Conservation (phyloP, 2,888 invertebrate genomes). For the Caenorhabditis becei region DNA sequence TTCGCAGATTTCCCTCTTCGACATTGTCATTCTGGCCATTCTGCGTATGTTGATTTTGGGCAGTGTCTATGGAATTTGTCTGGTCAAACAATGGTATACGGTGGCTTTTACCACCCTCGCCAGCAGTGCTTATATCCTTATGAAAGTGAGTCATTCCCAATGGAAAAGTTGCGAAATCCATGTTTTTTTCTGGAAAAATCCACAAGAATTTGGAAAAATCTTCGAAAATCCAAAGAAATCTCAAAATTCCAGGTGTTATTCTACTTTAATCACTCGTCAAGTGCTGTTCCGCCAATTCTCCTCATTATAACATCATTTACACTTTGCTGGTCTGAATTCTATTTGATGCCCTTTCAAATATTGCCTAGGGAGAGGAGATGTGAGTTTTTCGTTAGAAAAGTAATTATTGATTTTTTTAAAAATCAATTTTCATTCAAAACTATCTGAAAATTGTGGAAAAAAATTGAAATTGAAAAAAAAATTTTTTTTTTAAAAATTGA, state of each 20-base stretch:
- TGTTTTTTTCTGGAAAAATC: background rate
- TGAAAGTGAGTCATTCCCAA: conserved; percentile 67
- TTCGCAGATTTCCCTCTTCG: conserved; percentile 73
- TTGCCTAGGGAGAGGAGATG: conserved; percentile 72
- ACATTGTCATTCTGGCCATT: conserved; percentile 72
- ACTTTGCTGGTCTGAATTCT: conserved; percentile 77
- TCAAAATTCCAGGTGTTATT: conserved; percentile 55
- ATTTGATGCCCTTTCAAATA: conserved; percentile 78
- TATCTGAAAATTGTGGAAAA: too few relatives aligned
- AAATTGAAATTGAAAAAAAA: background rate
- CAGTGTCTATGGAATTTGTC: conserved; percentile 68
- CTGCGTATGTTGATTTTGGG: conserved; percentile 72
- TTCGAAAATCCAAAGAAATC: background rate
- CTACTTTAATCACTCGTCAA: conserved; percentile 62
- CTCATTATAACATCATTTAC: conserved; percentile 75
- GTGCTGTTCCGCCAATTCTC: conserved; percentile 70
- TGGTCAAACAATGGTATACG: conserved; percentile 74
- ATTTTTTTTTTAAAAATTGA: conserved; percentile 9
- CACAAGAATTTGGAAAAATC: background rate
- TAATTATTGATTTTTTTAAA: too few relatives aligned
- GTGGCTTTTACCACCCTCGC: conserved; percentile 75
- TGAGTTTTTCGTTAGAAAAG: conserved; percentile 6
- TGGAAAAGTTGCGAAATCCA: background rate
- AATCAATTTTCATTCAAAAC: too few relatives aligned
- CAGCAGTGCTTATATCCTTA: conserved; percentile 72